Evolutionary conservation across 2,888 invertebrate species (phyloP).

Genomic region (Pseudeuparius sepicola): DNA sequence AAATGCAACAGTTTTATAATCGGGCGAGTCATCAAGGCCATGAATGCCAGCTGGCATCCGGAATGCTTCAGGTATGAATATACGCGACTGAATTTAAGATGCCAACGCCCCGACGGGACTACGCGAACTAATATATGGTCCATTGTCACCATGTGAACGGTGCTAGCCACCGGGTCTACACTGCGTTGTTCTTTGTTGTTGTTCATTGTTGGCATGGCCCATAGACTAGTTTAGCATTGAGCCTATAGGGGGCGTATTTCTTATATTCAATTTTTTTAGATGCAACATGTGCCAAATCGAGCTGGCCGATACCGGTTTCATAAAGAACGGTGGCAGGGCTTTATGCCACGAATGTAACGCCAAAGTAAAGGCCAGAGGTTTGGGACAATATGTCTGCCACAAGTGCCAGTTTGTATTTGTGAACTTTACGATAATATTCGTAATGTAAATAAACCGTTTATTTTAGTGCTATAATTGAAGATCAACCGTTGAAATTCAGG

Average conservation of each 20-base stretch:
- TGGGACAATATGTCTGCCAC: constrained; percentile 95
- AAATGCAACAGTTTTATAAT: constrained; percentile 84
- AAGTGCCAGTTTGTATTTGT: constrained; percentile 85
- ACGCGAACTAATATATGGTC: no score
- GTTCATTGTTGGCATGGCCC: no score
- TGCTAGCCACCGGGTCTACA: no score
- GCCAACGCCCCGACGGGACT: no score
- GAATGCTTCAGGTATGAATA: no score
- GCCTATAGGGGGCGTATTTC: no score
- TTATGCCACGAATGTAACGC: constrained; percentile 97
- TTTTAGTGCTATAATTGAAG: constrained; percentile 78
- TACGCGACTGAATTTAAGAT: no score
- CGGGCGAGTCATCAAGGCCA: constrained; percentile 98
- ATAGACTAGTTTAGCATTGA: no score
- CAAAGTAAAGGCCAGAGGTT: constrained; percentile 85
- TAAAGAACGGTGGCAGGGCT: constrained; percentile 77
- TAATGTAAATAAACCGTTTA: constrained; percentile 14
- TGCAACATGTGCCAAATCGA: constrained; percentile 89
- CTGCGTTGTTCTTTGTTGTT: no score
- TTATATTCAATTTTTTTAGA: no score
- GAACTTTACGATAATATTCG: background rate
- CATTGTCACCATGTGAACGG: no score
- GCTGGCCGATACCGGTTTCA: constrained; percentile 94
- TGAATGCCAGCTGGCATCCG: constrained; percentile 99
- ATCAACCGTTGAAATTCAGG: constrained; percentile 80